Percentiles rank a stretch among this genome's conserved stretches.
phyloP scores from a whole-genome alignment of 1,140 invertebrate species.

The Planococcus citri region DNA sequence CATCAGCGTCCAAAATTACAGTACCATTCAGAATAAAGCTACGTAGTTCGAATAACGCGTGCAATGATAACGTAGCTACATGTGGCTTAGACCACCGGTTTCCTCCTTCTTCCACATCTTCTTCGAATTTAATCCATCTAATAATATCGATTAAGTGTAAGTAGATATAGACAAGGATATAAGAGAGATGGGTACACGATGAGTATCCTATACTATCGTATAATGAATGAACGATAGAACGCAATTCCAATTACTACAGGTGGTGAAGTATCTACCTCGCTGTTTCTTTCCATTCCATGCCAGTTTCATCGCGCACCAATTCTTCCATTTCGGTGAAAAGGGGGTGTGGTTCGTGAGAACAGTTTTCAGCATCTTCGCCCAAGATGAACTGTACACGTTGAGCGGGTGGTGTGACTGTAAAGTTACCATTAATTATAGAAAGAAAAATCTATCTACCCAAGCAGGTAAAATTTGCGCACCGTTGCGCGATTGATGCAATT shows the following conservation, averaged over 20 bases:
- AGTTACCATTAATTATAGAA: background rate
- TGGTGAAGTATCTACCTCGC: conserved; percentile 65
- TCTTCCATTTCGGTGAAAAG: conserved; percentile 89
- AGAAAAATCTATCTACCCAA: too few relatives aligned
- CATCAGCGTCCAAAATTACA: conserved; percentile 85
- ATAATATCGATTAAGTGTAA: conserved; percentile 33
- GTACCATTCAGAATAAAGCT: conserved; percentile 77
- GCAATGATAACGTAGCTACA: conserved; percentile 84
- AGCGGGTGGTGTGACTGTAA: conserved; percentile 68
- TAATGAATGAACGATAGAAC: background rate
- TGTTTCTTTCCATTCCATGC: conserved; percentile 88
- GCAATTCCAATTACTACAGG: too few relatives aligned
- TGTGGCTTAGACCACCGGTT: conserved; percentile 76
- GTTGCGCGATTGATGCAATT: too few relatives aligned
- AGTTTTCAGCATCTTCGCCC: conserved; percentile 82
- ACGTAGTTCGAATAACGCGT: conserved; percentile 75
- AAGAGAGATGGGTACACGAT: too few relatives aligned
- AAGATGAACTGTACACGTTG: conserved; percentile 91
- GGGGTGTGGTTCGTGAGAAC: conserved; percentile 63
- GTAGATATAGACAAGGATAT: too few relatives aligned
- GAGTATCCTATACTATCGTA: too few relatives aligned
- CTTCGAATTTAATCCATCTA: conserved; percentile 94
- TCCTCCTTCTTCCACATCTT: conserved; percentile 81
- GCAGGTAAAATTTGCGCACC: too few relatives aligned
- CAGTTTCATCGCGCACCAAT: conserved; percentile 53